phyloP scores from a whole-genome alignment of 1,140 invertebrate species.

The Drosophila suzukii region DNA sequence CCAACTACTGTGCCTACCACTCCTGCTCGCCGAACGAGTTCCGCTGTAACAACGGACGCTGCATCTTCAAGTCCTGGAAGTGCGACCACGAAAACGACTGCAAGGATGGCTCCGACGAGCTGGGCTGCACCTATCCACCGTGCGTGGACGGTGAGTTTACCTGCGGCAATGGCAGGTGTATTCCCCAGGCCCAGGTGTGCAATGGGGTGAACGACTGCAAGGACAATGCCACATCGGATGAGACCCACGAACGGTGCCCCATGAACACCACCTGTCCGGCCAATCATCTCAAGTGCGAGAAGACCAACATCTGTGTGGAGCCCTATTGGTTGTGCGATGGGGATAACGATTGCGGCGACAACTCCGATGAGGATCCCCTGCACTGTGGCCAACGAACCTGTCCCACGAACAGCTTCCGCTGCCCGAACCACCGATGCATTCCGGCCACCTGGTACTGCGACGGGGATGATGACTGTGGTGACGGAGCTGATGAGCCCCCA shows the following conservation, averaged over 20 bases:
- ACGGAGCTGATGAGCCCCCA: constrained; percentile 94
- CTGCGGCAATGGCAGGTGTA: constrained; percentile 95
- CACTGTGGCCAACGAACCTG: constrained; percentile 95
- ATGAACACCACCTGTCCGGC: constrained; percentile 93
- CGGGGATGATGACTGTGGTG: constrained; percentile 93
- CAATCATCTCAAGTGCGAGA: constrained; percentile 95
- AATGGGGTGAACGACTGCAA: constrained; percentile 98
- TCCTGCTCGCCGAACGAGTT: constrained; percentile 97
- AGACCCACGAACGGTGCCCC: constrained; percentile 94
- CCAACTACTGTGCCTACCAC: constrained; percentile 96
- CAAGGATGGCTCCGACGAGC: constrained; percentile 96
- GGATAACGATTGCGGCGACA: constrained; percentile 98
- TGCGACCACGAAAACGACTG: constrained; percentile 98
- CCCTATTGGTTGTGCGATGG: constrained; percentile 97
- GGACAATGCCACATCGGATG: constrained; percentile 95
- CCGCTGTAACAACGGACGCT: constrained; percentile 96
- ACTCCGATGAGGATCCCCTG: constrained; percentile 96
- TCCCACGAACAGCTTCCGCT: constrained; percentile 95
- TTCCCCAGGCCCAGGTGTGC: constrained; percentile 93
- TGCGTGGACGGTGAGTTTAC: constrained; percentile 97
- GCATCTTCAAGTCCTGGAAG: constrained; percentile 97
- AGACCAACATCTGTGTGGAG: constrained; percentile 97
- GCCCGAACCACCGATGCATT: constrained; percentile 94
- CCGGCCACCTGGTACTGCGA: constrained; percentile 97
- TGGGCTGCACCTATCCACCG: constrained; percentile 94